These are phyloP conservation scores for Mormoops blainvillei DNA, from an alignment of 2,113 vertebrate genomes.

Conservation along the genomic window DNA sequence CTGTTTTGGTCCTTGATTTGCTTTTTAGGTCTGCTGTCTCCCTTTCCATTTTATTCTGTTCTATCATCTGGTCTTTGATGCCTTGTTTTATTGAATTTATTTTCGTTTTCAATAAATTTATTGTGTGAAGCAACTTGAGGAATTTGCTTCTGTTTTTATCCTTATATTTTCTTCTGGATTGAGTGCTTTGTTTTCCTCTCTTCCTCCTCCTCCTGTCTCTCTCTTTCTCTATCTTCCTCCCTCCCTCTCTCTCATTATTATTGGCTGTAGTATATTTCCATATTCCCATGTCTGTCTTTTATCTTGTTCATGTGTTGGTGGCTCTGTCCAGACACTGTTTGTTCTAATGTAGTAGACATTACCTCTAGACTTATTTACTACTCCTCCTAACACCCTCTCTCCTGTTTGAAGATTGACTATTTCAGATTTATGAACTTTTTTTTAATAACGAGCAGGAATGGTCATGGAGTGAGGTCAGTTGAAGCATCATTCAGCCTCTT, in stretches of 20 bases:
- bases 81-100: neutral
- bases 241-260: neutral
- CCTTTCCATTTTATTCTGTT: neutral
- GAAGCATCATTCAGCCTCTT: neutral
- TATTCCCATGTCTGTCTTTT: neutral
- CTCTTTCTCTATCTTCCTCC: neutral
- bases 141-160: neutral
- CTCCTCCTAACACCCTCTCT: neutral
- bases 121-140: neutral
- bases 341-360: neutral
- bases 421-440: neutral
- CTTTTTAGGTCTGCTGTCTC: neutral
- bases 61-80: neutral
- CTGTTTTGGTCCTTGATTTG: neutral
- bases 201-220: rapidly evolving
- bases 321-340: neutral
- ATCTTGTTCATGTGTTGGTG: neutral
- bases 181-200: neutral
- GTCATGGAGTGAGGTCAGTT: neutral
- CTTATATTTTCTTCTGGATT: neutral
- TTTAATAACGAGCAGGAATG: neutral
- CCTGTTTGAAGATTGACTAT: neutral
- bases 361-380: neutral
- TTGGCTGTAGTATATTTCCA: neutral
- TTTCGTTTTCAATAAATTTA: neutral